Base-by-base conservation (phyloP, 2,888 invertebrate genomes). In the Caenorhabditis sulstoni region DNA sequence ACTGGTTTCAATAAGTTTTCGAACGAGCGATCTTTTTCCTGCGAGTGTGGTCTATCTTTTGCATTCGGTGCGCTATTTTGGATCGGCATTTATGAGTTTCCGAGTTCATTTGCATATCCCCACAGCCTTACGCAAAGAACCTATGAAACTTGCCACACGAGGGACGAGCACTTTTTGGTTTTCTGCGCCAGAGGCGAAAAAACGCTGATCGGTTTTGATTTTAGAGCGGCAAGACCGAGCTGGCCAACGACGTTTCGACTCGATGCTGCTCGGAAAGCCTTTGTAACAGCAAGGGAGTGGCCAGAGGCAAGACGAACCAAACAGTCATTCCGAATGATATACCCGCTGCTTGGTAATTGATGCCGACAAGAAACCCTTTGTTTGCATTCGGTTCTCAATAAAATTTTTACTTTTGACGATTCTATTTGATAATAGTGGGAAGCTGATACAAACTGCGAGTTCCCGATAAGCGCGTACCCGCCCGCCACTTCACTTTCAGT, bases 371-470 rank as follows among this genome's bases (percentile, higher is more conserved):
- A 29, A 29, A 29, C 29, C 7, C 29, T 7, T 29, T 14, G 20
- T 18, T 45, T 18, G 35, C 49, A 52, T 50, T 49, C 23, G 49
- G 20, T 67, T 50, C 59, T 35, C 23, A 68, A 68, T 68, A 61
- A 61, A 61, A 61, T n/a, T 41, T 41, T 68, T 59, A 41, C 41
- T 45, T 59, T 68, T 20, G 59, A 44, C 35, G 35, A 52, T 70
- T 59, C 50, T 50, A 67, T 47, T 49, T 64, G 73, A 73, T 73
- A 73, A 65, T 11, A 47, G 20, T 44, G 58, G 58, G 57, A 55
- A 64, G 58, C 73, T 73, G 57, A 73, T 73, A 64, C n/a, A 73
- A 73, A 73, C 64, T 58, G 35, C 18, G 44, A 57, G 58, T 73
- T 73, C 64, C 73, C 64, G 73, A 73, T 73, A 73, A 73, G 70